These are phyloP conservation scores for Karalla daura DNA, from an alignment of 2,797 vertebrate genomes.

Conservation along the genomic window DNA sequence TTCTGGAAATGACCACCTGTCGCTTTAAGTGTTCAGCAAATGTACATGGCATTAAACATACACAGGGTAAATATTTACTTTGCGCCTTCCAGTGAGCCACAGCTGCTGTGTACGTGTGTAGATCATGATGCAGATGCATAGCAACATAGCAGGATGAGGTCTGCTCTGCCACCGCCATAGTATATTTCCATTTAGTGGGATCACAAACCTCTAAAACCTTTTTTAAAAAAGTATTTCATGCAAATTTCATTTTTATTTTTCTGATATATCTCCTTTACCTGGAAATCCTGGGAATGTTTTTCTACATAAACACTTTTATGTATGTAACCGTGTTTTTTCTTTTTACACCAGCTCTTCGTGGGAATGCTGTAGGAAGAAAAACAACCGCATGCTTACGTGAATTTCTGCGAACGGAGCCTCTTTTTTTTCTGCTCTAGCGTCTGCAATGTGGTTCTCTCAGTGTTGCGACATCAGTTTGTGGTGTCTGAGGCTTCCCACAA, in stretches of 20 bases:
- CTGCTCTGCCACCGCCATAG: background rate
- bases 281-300: background rate
- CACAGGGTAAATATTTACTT: too few relatives aligned
- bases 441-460: constrained; percentile 68
- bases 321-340: too few relatives aligned
- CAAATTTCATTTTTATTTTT: background rate
- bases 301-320: too few relatives aligned
- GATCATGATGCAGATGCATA: background rate
- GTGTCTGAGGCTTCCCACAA: constrained; percentile 78
- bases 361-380: constrained; percentile 9
- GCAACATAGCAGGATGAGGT: background rate
- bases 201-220: background rate
- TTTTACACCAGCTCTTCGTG: background rate
- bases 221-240: background rate
- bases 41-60: background rate
- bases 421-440: constrained; percentile 66
- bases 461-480: constrained; percentile 82
- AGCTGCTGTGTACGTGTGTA: too few relatives aligned
- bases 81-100: background rate
- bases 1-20: background rate
- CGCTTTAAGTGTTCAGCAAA: background rate
- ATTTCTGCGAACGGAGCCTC: constrained; percentile 51
- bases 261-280: too few relatives aligned
- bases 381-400: constrained; percentile 11
- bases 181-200: background rate